Evolutionary conservation across 2,113 vertebrate genomes (phyloP), one percentile per base, ranked within the genome.

Genomic region (Eleginops maclovinus): DNA sequence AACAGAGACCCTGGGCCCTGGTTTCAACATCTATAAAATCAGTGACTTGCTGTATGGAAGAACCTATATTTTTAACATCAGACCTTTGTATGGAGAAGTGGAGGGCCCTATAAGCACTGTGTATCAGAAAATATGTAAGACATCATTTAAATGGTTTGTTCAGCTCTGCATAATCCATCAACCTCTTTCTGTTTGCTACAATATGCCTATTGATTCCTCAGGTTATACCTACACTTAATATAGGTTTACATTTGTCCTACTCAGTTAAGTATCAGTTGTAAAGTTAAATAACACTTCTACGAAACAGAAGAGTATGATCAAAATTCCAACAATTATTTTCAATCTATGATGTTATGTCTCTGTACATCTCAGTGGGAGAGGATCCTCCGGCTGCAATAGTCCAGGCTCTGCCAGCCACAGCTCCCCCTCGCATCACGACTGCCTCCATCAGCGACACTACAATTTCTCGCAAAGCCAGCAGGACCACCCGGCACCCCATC

Each of bases 11-110:
- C 77, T 97, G 19, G 73, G 94, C 0, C 92, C 92, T 58, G 80
- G 82, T 66, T 93, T 95, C 70, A 91, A 59, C 7, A 94, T 93
- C 0, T 89, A 88, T 24, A 94, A 91, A 79, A 94, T 96, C 44
- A 68, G 16, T 6, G 86, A 94, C 22, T 90, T 97, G 24, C 91
- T 90, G 1, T 79, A 94, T 81, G 92, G 94, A 40, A 92, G 94
- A 80, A 94, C 72, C 0, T 97, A 96, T 75, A 89, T 93, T 11
- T 97, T 97, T 90, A 92, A 94, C 75, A 94, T 97, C 81, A 93
- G 90, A 69, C 94, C 96, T 0, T 50, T 95, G 54, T 96, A 96
- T 79, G 96, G 96, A 72, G 94, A 95, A 5, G 89, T 49, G 0
- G 89, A 95, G 47, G 96, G 96, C 15, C 94, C 94, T 0, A 86